These are phyloP conservation scores for Timema podura DNA, from an alignment of 2,888 invertebrate species.

Conservation along the genomic window DNA sequence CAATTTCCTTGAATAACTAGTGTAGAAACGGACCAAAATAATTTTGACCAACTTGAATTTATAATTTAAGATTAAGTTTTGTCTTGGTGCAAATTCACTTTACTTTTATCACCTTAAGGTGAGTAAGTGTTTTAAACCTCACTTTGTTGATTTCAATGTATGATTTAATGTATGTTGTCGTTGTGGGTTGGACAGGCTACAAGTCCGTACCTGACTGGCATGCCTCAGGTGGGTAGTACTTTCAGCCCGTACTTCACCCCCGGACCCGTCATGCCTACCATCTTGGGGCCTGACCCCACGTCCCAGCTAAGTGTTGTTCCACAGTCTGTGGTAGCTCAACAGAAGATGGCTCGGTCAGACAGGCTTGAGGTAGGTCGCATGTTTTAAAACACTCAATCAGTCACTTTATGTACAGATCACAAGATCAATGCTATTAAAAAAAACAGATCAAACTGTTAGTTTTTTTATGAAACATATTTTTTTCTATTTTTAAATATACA, in stretches of 20 bases:
- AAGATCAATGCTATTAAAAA: too few species aligned
- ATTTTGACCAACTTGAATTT: too few species aligned
- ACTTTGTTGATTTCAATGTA: not conserved
- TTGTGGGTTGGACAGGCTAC: slow-evolving; percentile 61
- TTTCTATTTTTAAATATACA: too few species aligned
- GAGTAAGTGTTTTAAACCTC: not conserved
- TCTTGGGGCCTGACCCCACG: slow-evolving; percentile 85
- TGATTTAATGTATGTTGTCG: not conserved
- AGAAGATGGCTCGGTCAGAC: slow-evolving; percentile 92
- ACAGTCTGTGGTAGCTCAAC: slow-evolving; percentile 76
- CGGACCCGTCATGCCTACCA: slow-evolving; percentile 81
- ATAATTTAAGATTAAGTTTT: too few species aligned
- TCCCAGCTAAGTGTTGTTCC: slow-evolving; percentile 80
- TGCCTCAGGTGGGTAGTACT: slow-evolving; percentile 83
- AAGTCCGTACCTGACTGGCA: slow-evolving; percentile 87
- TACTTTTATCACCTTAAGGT: not conserved
- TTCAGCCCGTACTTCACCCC: slow-evolving; percentile 85
- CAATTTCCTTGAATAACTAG: too few species aligned
- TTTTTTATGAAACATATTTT: too few species aligned
- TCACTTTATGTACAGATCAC: too few species aligned
- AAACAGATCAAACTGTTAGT: too few species aligned
- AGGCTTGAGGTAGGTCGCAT: slow-evolving; percentile 83
- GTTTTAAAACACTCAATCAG: too few species aligned
- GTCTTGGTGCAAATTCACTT: too few species aligned
- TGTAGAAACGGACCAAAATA: too few species aligned